phyloP scores from a whole-genome alignment of 2,113 vertebrate genomes.

The Vicugna pacos region DNA sequence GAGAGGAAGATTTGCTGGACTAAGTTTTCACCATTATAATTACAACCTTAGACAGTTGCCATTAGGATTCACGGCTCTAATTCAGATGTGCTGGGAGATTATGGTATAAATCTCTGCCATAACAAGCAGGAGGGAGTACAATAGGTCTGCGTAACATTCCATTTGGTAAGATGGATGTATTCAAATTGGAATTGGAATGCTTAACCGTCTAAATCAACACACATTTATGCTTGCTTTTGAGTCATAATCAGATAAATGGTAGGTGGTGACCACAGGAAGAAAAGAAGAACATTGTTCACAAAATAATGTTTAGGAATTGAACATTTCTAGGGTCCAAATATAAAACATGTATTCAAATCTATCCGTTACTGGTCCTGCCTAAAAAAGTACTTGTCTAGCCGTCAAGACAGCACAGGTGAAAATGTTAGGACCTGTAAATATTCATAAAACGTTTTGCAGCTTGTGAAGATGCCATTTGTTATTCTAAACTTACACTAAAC shows the following conservation, averaged over 20 bases:
- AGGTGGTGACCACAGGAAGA: not conserved
- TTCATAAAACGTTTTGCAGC: not conserved
- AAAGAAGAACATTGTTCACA: not conserved
- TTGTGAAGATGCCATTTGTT: conserved; percentile 18
- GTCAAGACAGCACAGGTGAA: not conserved
- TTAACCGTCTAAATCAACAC: not conserved
- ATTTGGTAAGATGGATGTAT: conserved; percentile 5
- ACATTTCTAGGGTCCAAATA: not conserved
- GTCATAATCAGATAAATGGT: conserved; percentile 14
- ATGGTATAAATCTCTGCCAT: conserved; percentile 50
- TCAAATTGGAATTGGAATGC: not conserved
- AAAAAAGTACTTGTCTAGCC: not conserved
- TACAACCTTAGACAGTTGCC: conserved; percentile 41
- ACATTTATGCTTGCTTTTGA: not conserved
- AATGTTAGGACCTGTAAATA: not conserved
- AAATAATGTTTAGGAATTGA: not conserved
- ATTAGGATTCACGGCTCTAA: not conserved
- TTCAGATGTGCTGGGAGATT: conserved; percentile 36
- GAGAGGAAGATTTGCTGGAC: conserved; percentile 21
- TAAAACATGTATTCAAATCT: conserved; percentile 17
- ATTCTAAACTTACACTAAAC: not conserved
- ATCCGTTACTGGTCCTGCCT: not conserved
- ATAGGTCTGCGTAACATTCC: not conserved
- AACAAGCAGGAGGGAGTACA: not conserved
- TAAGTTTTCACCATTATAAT: conserved; percentile 50